Base-by-base conservation (phyloP, 2,113 vertebrate species). In the Pollachius pollachius region DNA sequence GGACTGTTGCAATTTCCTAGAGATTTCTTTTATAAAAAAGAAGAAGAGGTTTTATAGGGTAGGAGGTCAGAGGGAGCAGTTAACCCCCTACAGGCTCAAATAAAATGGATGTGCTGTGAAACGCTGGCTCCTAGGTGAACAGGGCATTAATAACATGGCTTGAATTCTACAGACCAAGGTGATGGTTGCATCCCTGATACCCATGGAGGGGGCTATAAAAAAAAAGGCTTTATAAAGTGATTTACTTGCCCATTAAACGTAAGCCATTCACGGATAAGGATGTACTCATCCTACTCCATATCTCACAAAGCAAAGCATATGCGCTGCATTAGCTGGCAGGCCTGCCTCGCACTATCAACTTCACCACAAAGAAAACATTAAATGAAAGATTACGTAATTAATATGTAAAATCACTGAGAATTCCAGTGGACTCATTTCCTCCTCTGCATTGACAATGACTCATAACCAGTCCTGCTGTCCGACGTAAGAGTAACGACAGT, bases 71-170 rank as follows among this genome's bases (percentile, higher is more conserved):
- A 79, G 72, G 41, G 67, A 80, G 72, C 19, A 52, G 73, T 81
- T 85, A 72, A 84, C 73, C 78, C 78, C 66, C 69, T 64, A 64
- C 41, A 54, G 71, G 30, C 52, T 30, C 4, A 69, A 68, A 60
- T 58, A 34, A 68, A 71, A 57, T 41, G 11, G 17, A 18, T 66
- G 69, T 27, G 16, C 34, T 34, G 71, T 63, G 67, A 73, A 68
- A 57, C 59, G 61, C 56, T 37, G 41, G 34, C n/a, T 57, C 62
- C 64, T 52, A 64, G n/a, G 74, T 64, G 70, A 68, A 73, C 30
- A 64, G 73, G 78, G 37, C 74, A 74, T 68, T 75, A 82, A 88
- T 84, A 89, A 77, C 71, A 83, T 73, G 76, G 75, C 41, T 72
- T 71, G 71, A 34, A 67, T 52, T 4, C 65, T 78, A 74, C 73